Base-by-base conservation (phyloP, 2,113 vertebrate genomes). In the Ptyas mucosa region DNA sequence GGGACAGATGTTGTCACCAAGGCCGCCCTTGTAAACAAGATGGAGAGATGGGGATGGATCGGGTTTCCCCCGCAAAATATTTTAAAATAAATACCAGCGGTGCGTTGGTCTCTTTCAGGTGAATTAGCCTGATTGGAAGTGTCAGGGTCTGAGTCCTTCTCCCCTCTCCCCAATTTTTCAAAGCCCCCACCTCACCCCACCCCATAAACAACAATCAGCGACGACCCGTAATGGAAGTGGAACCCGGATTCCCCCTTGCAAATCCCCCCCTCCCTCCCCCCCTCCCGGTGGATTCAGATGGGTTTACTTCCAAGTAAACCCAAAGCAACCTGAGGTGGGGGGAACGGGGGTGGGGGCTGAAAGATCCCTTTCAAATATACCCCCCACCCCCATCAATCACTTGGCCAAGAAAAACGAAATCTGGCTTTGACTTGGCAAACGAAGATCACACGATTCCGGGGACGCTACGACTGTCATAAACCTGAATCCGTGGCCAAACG, bases 61-160 rank as follows among this genome's bases (percentile, higher is more conserved):
- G 95, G 95, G 97, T 98, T 98, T 97, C 98, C 15, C 96, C 93
- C 92, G 95, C 96, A 91, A 97, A 97, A 97, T 93, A 95, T 94
- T 93, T 94, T 97, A 98, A 98, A 97, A 96, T 98, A 98, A 98
- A 98, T 98, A 98, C 20, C 93, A 94, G 95, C 2, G 94, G 97
- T 95, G 53, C 96, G 95, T 98, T 98, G 98, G 97, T 97, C 94
- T 97, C 94, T 97, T 95, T 98, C 97, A 97, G 97, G 96, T 97
- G 96, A 98, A 98, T 98, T 97, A 98, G 96, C 95, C 94, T 98
- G 97, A 98, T 98, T 98, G 96, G 88, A 98, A 96, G 95, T 98
- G 98, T 98, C 98, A 98, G 97, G 97, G 97, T 92, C 64, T 18
- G 29, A 2, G 95, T 96, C 53, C 39, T 61, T 29, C 54, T 15